Percentiles rank a stretch among this genome's conserved stretches.
phyloP scores from a whole-genome alignment of 1,140 invertebrate species.

The Camponotus vicinus region DNA sequence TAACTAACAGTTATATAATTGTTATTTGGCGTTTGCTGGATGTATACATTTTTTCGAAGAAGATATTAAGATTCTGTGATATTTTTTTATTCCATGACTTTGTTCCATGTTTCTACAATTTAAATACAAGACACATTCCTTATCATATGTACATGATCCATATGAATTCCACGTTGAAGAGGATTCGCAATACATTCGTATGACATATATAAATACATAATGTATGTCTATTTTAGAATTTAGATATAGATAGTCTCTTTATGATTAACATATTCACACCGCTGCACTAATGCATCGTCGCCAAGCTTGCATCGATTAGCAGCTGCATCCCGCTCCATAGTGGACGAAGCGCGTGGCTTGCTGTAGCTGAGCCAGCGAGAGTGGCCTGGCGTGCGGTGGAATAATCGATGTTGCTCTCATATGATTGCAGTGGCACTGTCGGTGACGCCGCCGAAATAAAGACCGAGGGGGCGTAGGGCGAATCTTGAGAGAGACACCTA shows the following conservation, averaged over 20 bases:
- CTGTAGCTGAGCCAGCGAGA: slow-evolving; percentile 35
- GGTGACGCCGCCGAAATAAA: slow-evolving; percentile 74
- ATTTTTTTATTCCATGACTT: neutral
- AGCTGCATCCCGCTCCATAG: slow-evolving; percentile 46
- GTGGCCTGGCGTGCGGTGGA: slow-evolving; percentile 25
- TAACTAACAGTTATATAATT: too few species aligned
- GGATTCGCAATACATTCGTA: slow-evolving; percentile 17
- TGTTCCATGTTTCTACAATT: neutral
- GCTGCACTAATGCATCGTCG: slow-evolving; percentile 20
- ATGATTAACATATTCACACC: neutral
- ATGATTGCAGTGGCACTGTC: slow-evolving; percentile 78
- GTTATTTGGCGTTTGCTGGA: too few species aligned
- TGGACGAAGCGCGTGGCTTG: slow-evolving; percentile 34
- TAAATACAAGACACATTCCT: neutral
- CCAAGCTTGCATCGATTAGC: slow-evolving; percentile 44
- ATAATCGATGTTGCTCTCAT: slow-evolving; percentile 66
- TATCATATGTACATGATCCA: neutral
- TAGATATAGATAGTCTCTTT: neutral
- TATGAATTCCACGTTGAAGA: neutral
- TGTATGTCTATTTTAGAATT: neutral
- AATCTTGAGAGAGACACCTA: slow-evolving; percentile 59
- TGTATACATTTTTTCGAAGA: too few species aligned
- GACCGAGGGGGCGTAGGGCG: slow-evolving; percentile 60
- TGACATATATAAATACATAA: neutral
- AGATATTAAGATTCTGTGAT: neutral